These are phyloP conservation scores for Hippopotamyrus pictus DNA, from an alignment of 2,797 vertebrate species.

Conservation along the genomic window DNA sequence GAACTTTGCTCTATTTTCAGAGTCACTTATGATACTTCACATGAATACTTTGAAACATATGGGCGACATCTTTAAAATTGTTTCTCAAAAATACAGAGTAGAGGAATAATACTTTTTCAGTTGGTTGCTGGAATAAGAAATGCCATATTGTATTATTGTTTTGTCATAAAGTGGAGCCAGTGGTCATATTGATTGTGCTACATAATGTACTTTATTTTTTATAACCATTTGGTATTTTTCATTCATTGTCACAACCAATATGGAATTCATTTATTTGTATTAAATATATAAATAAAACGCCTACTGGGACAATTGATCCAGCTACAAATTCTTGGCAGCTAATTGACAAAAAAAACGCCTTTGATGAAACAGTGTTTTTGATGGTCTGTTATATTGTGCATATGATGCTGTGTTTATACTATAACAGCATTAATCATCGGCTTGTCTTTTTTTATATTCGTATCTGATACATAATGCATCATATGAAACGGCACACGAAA, in stretches of 20 bases:
- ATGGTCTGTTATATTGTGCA: conserved; percentile 28
- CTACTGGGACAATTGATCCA: conserved; percentile 41
- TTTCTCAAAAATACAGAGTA: conserved; percentile 5
- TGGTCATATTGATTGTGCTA: conserved; percentile 57
- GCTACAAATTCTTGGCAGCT: conserved; percentile 61
- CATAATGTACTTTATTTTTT: conserved; percentile 19
- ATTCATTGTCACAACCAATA: conserved; percentile 39
- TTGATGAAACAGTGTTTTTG: conserved; percentile 40
- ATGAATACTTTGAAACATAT: neutral
- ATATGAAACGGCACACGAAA: neutral
- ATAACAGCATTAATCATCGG: conserved; percentile 15
- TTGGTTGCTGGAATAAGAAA: conserved; percentile 38
- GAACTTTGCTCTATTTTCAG: conserved; percentile 1
- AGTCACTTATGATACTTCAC: neutral
- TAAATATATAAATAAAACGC: conserved; percentile 39
- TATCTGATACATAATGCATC: conserved; percentile 5
- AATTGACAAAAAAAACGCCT: conserved; percentile 47
- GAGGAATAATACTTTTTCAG: conserved; percentile 15
- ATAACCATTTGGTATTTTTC: conserved; percentile 41
- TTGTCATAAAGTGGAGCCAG: conserved; percentile 50
- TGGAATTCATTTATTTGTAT: conserved; percentile 61
- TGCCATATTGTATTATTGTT: conserved; percentile 46
- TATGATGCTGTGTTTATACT: neutral
- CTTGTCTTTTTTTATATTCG: conserved; percentile 27
- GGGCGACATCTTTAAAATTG: neutral